phyloP scores from a whole-genome alignment of 2,888 invertebrate genomes.

The Teinopalpus imperialis region DNA sequence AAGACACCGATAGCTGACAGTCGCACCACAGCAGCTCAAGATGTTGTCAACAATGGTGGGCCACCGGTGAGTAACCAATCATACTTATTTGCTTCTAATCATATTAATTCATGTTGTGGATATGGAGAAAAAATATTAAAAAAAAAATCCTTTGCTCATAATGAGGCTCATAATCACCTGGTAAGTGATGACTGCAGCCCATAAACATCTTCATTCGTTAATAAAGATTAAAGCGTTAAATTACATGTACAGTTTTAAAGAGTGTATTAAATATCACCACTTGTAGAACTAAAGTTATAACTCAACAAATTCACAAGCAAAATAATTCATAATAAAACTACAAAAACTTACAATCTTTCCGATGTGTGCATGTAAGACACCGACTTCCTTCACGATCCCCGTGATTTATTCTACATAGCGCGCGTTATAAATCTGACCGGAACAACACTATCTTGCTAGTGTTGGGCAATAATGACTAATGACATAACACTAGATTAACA shows the following conservation, averaged over 20 bases:
- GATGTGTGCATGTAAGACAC: constrained; percentile 25
- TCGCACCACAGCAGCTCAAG: constrained; percentile 30
- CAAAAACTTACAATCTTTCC: constrained; percentile 16
- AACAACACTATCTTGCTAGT: constrained; percentile 55
- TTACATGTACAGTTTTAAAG: no score
- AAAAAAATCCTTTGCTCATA: no score
- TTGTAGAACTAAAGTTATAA: no score
- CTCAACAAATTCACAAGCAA: neutral
- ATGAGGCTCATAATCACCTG: no score
- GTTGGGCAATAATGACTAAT: constrained; percentile 56
- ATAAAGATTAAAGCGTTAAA: no score
- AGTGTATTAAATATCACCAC: no score
- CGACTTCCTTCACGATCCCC: constrained; percentile 19
- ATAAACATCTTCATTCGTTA: no score
- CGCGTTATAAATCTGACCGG: constrained; percentile 31
- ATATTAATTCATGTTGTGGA: no score
- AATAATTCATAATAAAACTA: constrained; percentile 5
- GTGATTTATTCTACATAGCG: constrained; percentile 29
- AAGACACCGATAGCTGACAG: constrained; percentile 42
- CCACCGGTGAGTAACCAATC: constrained; percentile 38
- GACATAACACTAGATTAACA: constrained; percentile 43
- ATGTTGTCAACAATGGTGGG: constrained; percentile 29
- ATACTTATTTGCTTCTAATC: no score
- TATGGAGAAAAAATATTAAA: no score
- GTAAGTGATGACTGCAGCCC: no score